These are phyloP conservation scores for Alcis repandata DNA, from an alignment of 2,888 invertebrate species.

Conservation along the genomic window DNA sequence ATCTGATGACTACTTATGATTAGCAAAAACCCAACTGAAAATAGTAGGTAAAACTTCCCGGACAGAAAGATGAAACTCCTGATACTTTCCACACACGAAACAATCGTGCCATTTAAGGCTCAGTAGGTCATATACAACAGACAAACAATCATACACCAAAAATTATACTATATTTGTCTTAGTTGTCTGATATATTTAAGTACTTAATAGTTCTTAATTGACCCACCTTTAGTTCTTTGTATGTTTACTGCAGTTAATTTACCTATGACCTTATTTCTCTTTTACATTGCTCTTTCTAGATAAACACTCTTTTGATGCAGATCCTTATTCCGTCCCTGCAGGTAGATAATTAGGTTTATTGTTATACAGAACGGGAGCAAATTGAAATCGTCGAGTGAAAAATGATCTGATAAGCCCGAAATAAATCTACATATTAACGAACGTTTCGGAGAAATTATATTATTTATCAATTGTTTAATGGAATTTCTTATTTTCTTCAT, in stretches of 20 bases:
- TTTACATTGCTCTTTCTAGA: neutral
- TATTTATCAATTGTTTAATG: constrained; percentile 10
- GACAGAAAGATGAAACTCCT: no score
- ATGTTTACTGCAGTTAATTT: no score
- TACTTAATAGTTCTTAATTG: neutral
- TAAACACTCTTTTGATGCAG: neutral
- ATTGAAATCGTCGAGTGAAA: constrained; percentile 50
- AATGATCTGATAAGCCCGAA: constrained; percentile 52
- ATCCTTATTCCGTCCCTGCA: constrained; percentile 9
- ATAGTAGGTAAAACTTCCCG: no score
- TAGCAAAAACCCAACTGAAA: neutral
- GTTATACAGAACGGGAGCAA: constrained; percentile 40
- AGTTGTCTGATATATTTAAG: neutral
- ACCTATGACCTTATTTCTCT: neutral
- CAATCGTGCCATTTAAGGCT: no score
- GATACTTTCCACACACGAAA: no score
- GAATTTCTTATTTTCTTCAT: neutral
- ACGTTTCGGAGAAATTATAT: constrained; percentile 46
- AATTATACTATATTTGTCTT: no score
- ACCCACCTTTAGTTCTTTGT: neutral
- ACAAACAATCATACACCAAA: no score
- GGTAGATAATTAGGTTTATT: constrained; percentile 47
- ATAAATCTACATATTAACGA: constrained; percentile 60
- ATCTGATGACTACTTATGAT: no score
- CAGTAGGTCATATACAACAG: no score